Evolutionary conservation across 2,113 vertebrate species (phyloP).

Genomic region (Hassar affinis): DNA sequence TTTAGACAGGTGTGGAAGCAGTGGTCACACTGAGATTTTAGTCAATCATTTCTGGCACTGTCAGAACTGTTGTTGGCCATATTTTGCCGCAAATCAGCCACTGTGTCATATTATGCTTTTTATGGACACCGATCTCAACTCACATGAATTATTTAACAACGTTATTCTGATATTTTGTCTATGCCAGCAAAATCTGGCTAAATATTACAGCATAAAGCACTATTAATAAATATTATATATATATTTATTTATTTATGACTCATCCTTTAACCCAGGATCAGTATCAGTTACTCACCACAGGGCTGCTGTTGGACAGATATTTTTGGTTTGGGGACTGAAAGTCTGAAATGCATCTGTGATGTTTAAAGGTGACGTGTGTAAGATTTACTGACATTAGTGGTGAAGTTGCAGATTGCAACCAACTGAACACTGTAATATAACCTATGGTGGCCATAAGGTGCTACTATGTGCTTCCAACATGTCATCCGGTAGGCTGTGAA

Average conservation of each 20-base stretch:
- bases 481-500: no score
- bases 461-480: no score
- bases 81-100: neutral
- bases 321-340: neutral
- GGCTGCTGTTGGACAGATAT: neutral
- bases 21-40: neutral
- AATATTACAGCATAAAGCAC: neutral
- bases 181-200: neutral
- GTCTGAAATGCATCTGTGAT: neutral
- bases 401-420: no score
- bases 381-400: no score
- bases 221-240: no score
- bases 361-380: neutral
- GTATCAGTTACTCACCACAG: neutral
- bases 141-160: neutral
- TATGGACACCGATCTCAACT: neutral
- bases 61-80: neutral
- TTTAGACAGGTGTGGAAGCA: neutral
- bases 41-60: neutral
- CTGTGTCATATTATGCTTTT: neutral
- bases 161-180: neutral
- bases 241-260: neutral
- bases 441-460: no score
- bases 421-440: no score
- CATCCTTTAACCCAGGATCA: neutral